Evolutionary conservation across 2,797 vertebrate species (phyloP).

Genomic region (Cichlasoma orientale): DNA sequence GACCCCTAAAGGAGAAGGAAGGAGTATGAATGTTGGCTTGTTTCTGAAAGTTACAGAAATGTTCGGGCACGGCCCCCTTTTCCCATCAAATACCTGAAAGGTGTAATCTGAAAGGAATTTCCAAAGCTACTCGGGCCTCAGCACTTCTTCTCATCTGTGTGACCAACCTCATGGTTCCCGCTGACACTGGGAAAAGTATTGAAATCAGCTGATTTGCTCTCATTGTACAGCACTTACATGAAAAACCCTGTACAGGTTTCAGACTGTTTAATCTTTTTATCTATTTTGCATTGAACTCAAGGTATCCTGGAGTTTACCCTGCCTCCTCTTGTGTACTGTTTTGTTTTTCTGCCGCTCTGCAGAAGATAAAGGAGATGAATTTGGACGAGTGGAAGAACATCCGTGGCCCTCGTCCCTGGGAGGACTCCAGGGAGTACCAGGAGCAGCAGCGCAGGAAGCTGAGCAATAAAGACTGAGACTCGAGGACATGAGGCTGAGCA

Average conservation of each 20-base stretch:
- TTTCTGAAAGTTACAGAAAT: no score
- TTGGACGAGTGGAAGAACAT: constrained; percentile 93
- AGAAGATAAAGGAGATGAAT: constrained; percentile 86
- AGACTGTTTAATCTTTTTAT: neutral
- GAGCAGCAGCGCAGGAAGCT: constrained; percentile 68
- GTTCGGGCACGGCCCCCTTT: no score
- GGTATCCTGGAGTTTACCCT: neutral
- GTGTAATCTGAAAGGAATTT: no score
- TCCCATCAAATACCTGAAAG: no score
- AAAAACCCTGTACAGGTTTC: neutral
- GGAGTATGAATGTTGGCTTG: no score
- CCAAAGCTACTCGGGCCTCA: no score
- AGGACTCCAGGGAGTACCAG: constrained; percentile 85
- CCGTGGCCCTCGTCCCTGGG: constrained; percentile 93
- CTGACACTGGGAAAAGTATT: neutral
- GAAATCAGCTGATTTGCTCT: neutral
- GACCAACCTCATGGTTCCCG: constrained; percentile 8
- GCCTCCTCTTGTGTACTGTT: neutral
- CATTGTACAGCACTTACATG: no score
- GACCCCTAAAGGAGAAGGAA: no score
- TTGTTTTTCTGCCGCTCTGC: constrained; percentile 37
- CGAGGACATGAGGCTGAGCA: neutral
- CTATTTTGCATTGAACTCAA: neutral
- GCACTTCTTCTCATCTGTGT: neutral
- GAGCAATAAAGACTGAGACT: constrained; percentile 48